Conservation (phyloP, 2,888 invertebrate genomes). For the Lucinisca nassula region DNA sequence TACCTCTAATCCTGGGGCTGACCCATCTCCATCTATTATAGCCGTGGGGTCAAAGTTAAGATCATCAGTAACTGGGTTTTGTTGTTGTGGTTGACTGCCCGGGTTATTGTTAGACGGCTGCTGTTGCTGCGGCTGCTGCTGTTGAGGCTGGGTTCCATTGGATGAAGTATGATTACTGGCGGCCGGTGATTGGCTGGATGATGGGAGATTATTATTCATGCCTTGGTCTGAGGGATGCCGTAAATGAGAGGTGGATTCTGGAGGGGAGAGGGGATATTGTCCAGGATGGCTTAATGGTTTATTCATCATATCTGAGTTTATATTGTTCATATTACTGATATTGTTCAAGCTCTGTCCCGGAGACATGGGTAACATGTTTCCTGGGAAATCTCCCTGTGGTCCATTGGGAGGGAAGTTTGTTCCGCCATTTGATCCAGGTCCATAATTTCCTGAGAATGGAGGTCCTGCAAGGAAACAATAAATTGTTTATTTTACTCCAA, state of each 20-base stretch:
- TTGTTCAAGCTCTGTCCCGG: conserved; percentile 61
- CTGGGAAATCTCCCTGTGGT: conserved; percentile 70
- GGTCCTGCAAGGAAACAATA: conserved; percentile 71
- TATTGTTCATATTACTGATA: conserved; percentile 60
- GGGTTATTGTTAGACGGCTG: conserved; percentile 53
- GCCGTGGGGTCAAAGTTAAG: conserved; percentile 95
- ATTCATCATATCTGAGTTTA: conserved; percentile 67
- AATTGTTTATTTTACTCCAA: too few species aligned
- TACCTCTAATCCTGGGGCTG: conserved; percentile 95
- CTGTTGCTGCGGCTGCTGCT: conserved; percentile 72
- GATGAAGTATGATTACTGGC: conserved; percentile 62
- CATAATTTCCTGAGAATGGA: conserved; percentile 72
- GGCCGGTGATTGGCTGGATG: conserved; percentile 70
- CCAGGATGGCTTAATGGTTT: conserved; percentile 66
- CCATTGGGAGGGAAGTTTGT: conserved; percentile 65
- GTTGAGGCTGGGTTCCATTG: conserved; percentile 78
- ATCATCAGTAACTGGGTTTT: conserved; percentile 72
- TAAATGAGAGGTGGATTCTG: conserved; percentile 71
- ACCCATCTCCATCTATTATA: conserved; percentile 97
- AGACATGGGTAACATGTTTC: conserved; percentile 73
- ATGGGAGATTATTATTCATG: conserved; percentile 73
- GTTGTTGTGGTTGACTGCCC: conserved; percentile 18
- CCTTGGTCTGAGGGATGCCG: conserved; percentile 72
- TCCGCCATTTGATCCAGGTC: conserved; percentile 63
- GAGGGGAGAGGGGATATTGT: conserved; percentile 41